Percentiles rank a stretch among this genome's conserved stretches.
phyloP scores from a whole-genome alignment of 2,797 vertebrate genomes.

The Nyctalus aviator region DNA sequence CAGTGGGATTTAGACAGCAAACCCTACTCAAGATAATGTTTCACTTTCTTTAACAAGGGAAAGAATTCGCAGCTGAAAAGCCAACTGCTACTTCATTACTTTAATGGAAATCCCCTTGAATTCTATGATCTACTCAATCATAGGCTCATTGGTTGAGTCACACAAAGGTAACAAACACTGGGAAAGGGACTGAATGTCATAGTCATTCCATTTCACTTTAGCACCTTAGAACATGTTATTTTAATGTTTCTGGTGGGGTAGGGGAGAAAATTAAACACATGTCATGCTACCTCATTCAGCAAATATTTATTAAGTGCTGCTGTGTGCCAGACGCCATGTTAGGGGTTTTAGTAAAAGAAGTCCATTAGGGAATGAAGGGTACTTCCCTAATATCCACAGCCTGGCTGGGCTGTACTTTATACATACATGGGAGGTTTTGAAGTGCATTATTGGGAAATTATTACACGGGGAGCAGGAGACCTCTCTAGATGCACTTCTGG shows the following conservation, averaged over 20 bases:
- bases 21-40: constrained; percentile 65
- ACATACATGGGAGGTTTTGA: not conserved
- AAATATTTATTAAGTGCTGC: constrained; percentile 61
- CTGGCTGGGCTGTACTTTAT: not conserved
- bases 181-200: constrained; percentile 45
- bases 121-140: constrained; percentile 45
- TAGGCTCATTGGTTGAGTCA: constrained; percentile 30
- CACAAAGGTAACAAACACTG: constrained; percentile 26
- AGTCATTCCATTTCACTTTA: constrained; percentile 13
- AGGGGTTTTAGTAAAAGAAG: not conserved
- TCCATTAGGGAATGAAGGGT: not conserved
- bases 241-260: constrained; percentile 11
- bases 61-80: constrained; percentile 73
- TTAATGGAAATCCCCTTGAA: constrained; percentile 67
- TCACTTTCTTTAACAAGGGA: constrained; percentile 73
- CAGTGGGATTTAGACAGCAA: constrained; percentile 29
- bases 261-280: constrained; percentile 30
- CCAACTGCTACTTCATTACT: constrained; percentile 65
- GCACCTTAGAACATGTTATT: not conserved
- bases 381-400: not conserved
- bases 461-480: not conserved
- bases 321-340: not conserved
- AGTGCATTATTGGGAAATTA: not conserved
- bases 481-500: not conserved
- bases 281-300: constrained; percentile 10